Evolutionary conservation across 2,113 vertebrate species (phyloP).

Genomic region (Hymenochirus boettgeri): DNA sequence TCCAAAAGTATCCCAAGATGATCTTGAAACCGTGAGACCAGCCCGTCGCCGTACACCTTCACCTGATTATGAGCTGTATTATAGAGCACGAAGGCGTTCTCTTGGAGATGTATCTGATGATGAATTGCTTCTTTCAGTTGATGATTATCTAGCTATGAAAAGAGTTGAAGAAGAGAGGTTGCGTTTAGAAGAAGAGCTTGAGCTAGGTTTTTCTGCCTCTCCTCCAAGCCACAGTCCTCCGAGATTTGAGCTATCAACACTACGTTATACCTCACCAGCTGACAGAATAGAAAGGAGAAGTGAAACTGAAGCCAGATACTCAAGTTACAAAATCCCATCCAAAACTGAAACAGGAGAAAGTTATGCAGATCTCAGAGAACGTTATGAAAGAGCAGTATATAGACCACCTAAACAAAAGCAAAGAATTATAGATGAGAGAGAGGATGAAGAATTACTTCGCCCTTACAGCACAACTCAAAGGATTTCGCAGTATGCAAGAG

Average conservation of each 20-base stretch:
- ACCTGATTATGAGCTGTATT: constrained; percentile 80
- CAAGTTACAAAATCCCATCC: constrained; percentile 81
- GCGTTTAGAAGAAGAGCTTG: constrained; percentile 87
- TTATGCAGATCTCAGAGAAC: constrained; percentile 80
- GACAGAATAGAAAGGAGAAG: constrained; percentile 66
- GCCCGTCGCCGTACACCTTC: constrained; percentile 80
- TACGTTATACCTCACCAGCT: constrained; percentile 74
- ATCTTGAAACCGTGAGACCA: constrained; percentile 92
- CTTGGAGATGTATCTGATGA: constrained; percentile 92
- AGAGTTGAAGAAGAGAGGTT: constrained; percentile 90
- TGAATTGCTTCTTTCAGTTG: constrained; percentile 86
- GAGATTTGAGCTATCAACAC: constrained; percentile 83
- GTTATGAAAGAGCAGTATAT: constrained; percentile 79
- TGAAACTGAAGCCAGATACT: constrained; percentile 70
- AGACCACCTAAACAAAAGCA: constrained; percentile 76
- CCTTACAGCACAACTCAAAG: constrained; percentile 72
- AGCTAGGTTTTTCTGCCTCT: constrained; percentile 87
- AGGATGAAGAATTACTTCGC: constrained; percentile 89
- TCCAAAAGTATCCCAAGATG: constrained; percentile 83
- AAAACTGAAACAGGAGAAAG: constrained; percentile 82
- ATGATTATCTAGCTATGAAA: constrained; percentile 93
- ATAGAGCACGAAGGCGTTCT: constrained; percentile 81
- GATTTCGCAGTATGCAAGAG: constrained; percentile 78
- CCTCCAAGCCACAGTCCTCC: constrained; percentile 89
- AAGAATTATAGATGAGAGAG: constrained; percentile 81